These are phyloP conservation scores for Carollia perspicillata DNA, from an alignment of 2,113 vertebrate species.

Conservation along the genomic window DNA sequence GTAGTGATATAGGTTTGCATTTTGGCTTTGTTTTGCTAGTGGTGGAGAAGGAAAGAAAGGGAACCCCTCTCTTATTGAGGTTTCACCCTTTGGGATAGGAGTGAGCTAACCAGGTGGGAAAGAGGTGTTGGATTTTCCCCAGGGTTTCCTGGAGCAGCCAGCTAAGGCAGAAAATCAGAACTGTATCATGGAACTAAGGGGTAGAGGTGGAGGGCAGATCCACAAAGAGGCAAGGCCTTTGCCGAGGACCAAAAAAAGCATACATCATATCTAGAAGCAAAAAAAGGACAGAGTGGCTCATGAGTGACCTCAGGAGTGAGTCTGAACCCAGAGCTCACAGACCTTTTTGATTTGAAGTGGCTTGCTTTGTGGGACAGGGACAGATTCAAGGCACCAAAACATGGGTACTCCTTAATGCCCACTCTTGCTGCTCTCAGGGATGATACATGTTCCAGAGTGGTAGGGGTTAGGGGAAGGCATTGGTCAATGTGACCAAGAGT, in stretches of 20 bases:
- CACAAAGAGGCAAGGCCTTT: neutral
- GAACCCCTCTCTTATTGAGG: neutral
- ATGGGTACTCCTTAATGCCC: neutral
- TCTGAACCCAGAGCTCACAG: neutral
- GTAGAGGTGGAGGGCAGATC: neutral
- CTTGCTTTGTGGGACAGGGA: neutral
- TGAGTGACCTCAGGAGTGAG: neutral
- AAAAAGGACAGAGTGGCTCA: neutral
- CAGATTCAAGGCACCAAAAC: neutral
- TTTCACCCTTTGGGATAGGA: neutral
- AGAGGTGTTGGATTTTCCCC: neutral
- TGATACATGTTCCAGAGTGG: neutral
- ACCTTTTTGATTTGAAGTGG: neutral
- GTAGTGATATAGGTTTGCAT: neutral
- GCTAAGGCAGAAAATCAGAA: neutral
- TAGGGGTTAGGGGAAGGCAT: neutral
- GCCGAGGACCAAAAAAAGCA: neutral
- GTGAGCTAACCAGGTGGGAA: neutral
- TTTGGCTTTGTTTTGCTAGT: slow-evolving; percentile 8
- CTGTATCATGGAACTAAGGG: neutral
- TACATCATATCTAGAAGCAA: neutral
- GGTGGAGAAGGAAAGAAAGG: neutral
- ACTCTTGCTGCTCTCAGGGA: neutral
- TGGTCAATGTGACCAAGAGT: neutral
- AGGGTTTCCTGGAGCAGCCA: neutral